Evolutionary conservation across 2,113 vertebrate species (phyloP), one percentile per base, ranked within the genome.

Genomic region (Callaeas wilsoni): DNA sequence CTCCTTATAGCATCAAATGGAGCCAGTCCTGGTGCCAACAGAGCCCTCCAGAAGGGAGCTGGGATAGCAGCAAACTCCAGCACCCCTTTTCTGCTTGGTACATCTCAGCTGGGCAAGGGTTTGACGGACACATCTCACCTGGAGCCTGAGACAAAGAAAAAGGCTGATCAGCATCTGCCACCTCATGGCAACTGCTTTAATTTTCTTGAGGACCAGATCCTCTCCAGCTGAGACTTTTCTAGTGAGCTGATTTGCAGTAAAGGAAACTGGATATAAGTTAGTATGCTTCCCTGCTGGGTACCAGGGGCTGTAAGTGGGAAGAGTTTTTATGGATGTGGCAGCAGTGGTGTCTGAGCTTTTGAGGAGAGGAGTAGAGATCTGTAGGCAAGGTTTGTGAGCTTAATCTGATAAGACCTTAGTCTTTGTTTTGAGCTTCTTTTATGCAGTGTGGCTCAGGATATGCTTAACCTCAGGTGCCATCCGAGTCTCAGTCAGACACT

Each of bases 321-420:
- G 8, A 26, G 37, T 3, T 50, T 70, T 20, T 0, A 0, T 37
- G 8, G 3, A 0, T 41, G 37, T 21, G 13, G 29, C 1, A 15
- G 19, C 0, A 16, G 2, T 8, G 19, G 6, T 46, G 5, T 4
- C 2, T 22, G 10, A 44, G 10, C 2, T 59, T 73, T 44, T 29
- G 6, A 26, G 26, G 32, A 27, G 15, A 37, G 17, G 26, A 21
- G 60, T 6, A 53, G 46, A 73, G 49, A 2, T 1, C 1, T 14
- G 9, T 4, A 18, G 32, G 15, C 2, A 22, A 4, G 2, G 3
- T 10, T 41, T 2, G 1, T 19, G 9, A 53, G 6, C 26, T 69
- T 30, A 15, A 19, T 3, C 3, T 11, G 60, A 6, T 89, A 68
- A 84, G 9, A 1, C 2, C 26, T 55, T 10, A 10, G 73, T 4